A percentile compares a stretch with the other conserved stretches of the same genome.
phyloP scores from a whole-genome alignment of 2,888 invertebrate species.

The Stegana nigrithorax region DNA sequence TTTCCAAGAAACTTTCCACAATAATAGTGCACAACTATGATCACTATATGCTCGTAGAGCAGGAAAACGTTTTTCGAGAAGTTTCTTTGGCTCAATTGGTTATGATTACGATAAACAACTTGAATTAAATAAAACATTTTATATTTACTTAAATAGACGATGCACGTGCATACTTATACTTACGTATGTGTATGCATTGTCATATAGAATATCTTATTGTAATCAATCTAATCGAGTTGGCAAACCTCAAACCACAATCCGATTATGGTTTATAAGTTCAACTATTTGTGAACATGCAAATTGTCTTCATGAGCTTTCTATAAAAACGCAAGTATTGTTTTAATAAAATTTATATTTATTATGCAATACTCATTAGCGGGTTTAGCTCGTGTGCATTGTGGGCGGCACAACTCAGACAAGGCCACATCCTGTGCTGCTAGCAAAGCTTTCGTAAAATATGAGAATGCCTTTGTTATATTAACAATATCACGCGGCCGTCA shows the following conservation, averaged over 20 bases:
- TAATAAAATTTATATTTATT: constrained; percentile 2
- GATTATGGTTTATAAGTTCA: too few relatives aligned
- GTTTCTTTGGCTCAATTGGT: neutral
- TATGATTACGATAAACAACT: neutral
- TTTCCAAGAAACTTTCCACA: constrained; percentile 5
- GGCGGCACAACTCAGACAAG: neutral
- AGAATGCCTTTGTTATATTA: neutral
- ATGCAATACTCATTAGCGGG: neutral
- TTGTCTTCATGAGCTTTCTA: neutral
- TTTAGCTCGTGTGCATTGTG: neutral
- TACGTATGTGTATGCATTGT: neutral
- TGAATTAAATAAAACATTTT: neutral
- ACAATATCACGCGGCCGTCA: neutral
- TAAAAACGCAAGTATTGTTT: too few relatives aligned
- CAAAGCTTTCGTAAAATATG: neutral
- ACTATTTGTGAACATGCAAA: neutral
- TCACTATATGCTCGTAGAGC: too few relatives aligned
- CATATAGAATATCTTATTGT: neutral
- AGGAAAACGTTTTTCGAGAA: neutral
- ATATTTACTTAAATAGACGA: neutral
- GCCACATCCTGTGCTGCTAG: neutral
- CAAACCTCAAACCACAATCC: neutral
- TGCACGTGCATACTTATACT: neutral
- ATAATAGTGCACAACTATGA: neutral
- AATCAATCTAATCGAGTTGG: neutral